A percentile compares a stretch with the other conserved stretches of the same genome.
phyloP scores from a whole-genome alignment of 2,888 invertebrate genomes.

The Acrocyrtus sp. region DNA sequence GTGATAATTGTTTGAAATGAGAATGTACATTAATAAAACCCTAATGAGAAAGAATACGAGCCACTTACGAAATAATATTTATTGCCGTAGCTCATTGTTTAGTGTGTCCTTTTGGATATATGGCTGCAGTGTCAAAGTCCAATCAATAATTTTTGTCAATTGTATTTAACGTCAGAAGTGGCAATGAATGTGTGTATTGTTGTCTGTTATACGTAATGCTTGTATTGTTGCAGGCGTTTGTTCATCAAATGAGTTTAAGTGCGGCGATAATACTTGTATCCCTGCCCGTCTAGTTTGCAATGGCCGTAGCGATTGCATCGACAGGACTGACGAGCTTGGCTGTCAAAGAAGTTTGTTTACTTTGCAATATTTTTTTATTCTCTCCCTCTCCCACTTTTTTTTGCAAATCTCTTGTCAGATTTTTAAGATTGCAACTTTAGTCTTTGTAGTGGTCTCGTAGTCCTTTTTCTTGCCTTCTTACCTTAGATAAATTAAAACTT shows the following conservation, averaged over 20 bases:
- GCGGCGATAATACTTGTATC: constrained; percentile 64
- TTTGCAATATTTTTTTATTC: constrained; percentile 4
- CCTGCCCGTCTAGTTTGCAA: constrained; percentile 64
- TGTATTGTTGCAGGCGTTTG: constrained; percentile 41
- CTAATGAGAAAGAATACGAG: too few relatives aligned
- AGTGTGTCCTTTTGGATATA: too few relatives aligned
- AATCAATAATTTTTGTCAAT: too few relatives aligned
- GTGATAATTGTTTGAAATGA: neutral
- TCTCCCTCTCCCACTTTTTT: neutral
- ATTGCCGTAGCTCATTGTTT: too few relatives aligned
- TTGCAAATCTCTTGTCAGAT: too few relatives aligned
- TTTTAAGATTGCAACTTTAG: too few relatives aligned
- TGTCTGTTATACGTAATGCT: constrained; percentile 58
- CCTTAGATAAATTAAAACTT: constrained; percentile 24
- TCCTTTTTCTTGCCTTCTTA: neutral
- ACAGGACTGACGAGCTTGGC: constrained; percentile 65
- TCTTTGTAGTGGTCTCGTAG: too few relatives aligned
- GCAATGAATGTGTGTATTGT: neutral
- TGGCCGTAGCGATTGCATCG: constrained; percentile 65
- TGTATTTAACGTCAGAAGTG: too few relatives aligned
- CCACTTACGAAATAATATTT: too few relatives aligned
- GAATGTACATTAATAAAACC: too few relatives aligned
- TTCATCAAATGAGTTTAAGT: constrained; percentile 61
- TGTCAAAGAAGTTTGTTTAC: constrained; percentile 45
- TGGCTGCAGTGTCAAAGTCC: too few relatives aligned